Evolutionary conservation across 1,140 invertebrate species (phyloP), one percentile per base, ranked within the genome.

Genomic region (Medauroidea extradentata): DNA sequence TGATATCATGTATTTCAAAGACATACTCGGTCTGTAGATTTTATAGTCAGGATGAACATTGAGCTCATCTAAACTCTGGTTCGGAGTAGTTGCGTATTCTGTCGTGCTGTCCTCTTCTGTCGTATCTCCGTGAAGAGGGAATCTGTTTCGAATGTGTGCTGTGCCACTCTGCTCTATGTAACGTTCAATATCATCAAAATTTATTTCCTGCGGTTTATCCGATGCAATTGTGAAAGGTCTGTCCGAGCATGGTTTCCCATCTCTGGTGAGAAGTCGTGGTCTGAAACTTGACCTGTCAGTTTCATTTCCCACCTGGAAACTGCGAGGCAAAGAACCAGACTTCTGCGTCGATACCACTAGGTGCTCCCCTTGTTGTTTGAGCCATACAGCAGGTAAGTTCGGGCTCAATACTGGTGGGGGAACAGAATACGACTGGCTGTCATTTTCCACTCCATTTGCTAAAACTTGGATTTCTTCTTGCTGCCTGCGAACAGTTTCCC

Each of bases 11-110:
- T 72, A 71, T 60, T 71, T 74, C 11, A 81, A 63, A 1, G 76
- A 71, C 3, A 74, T 62, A 39, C 69, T 81, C 1, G 83, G 78
- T 60, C 84, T 81, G 64, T 90, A 90, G 61, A 90, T 88, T 72
- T 86, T 88, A 65, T 89, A 85, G 67, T 89, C 86, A 0, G 88
- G 87, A 69, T 89, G 87, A 55, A 88, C 79, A 63, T 83, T 82
- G 43, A 75, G 55, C 51, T 74, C 72, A 19, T 75, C 75, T 39
- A 71, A 73, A 61, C 72, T 78, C 46, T 63, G 75, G 27, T 61
- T 75, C 59, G 38, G 78, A 67, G 65, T 79, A 69, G 39, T 73
- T 64, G 63, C 67, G 48, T 73, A 72, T 18, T 82, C 82, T 0
- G 75, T 78, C 2, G 79, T 70, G 24, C 73, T 75, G 4, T 81